Conservation (phyloP, 37 sponge, comb jelly and placozoan genomes). For the Halisarca cf. caerulea region DNA sequence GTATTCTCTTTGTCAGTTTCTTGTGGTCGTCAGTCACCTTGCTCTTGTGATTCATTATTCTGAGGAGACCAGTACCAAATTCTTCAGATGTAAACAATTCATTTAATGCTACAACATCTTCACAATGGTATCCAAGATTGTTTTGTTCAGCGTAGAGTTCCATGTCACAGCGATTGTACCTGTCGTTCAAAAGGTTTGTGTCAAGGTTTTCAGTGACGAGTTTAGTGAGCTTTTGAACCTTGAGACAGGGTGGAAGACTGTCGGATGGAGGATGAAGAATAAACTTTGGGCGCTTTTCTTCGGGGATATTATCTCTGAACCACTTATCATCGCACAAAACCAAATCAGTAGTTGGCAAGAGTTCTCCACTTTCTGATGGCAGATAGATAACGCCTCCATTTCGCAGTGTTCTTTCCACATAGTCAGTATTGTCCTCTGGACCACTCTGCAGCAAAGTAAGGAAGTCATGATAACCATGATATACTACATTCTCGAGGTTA, state of each 20-base stretch:
- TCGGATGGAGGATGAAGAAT: background rate
- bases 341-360: background rate
- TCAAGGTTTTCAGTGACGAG: conserved; percentile 6
- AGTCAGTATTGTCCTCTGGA: background rate
- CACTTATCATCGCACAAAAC: conserved; percentile 9
- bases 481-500: background rate
- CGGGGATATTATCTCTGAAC: background rate
- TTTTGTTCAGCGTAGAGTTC: background rate
- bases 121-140: background rate
- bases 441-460: background rate
- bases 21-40: background rate
- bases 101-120: background rate
- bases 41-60: conserved; percentile 8
- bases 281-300: background rate
- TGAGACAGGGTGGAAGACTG: background rate
- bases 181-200: background rate
- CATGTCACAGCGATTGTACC: conserved; percentile 4
- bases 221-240: background rate
- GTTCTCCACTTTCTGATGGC: background rate
- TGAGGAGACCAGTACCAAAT: background rate
- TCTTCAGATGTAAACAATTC: background rate
- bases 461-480: background rate
- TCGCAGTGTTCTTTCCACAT: background rate
- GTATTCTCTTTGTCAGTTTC: background rate
- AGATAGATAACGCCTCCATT: background rate